phyloP scores from a whole-genome alignment of 2,797 vertebrate genomes.

The Esox masquinongy region DNA sequence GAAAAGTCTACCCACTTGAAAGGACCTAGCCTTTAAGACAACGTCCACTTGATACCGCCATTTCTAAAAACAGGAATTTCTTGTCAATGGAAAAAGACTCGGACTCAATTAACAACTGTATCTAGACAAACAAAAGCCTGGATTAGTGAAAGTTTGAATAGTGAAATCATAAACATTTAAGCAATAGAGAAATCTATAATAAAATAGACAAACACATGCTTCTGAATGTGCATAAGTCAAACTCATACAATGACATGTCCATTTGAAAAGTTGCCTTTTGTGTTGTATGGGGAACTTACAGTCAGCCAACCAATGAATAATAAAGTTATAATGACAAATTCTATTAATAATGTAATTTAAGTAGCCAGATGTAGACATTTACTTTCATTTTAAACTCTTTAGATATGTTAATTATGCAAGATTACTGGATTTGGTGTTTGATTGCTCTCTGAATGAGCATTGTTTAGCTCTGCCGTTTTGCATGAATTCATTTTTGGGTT shows the following conservation, averaged over 20 bases:
- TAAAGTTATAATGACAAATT: background rate
- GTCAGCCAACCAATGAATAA: background rate
- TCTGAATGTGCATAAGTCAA: background rate
- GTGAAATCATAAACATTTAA: conserved; percentile 33
- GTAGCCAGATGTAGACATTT: background rate
- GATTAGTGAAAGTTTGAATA: conserved; percentile 26
- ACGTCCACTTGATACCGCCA: conserved; percentile 41
- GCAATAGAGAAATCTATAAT: conserved; percentile 6
- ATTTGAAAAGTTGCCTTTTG: background rate
- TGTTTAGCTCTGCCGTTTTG: background rate
- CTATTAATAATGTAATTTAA: background rate
- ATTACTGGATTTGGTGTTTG: background rate
- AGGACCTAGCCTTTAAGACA: conserved; percentile 32
- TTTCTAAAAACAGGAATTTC: conserved; percentile 43
- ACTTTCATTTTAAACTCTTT: background rate
- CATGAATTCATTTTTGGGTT: background rate
- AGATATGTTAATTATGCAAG: background rate
- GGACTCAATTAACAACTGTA: conserved; percentile 25
- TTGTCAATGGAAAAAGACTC: conserved; percentile 16
- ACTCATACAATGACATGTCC: conserved; percentile 8
- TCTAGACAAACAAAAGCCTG: background rate
- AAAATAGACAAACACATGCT: background rate
- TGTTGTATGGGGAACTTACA: background rate
- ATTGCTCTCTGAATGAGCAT: background rate
- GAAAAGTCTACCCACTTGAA: conserved; percentile 45